Percentiles rank a stretch among this genome's conserved stretches.
These are phyloP conservation scores for Sesamia inferens DNA, from an alignment of 2,888 invertebrate genomes.

Conservation along the genomic window DNA sequence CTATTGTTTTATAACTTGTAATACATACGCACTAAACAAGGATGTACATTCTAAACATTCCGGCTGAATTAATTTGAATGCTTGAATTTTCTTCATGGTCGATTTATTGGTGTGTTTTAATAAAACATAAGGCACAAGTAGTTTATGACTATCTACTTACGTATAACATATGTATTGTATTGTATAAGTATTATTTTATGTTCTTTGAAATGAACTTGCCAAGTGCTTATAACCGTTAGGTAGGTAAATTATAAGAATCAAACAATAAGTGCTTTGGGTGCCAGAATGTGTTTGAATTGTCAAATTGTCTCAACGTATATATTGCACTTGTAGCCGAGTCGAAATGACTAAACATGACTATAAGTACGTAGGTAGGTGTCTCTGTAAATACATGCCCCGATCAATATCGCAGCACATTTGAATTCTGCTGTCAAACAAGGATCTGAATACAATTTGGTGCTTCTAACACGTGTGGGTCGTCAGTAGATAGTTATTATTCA, in stretches of 20 bases:
- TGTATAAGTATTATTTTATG: constrained; percentile 53
- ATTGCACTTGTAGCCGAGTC: constrained; percentile 13
- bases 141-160: constrained; percentile 49
- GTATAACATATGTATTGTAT: neutral
- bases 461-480: constrained; percentile 72
- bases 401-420: constrained; percentile 70
- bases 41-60: constrained; percentile 69
- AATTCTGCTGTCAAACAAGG: constrained; percentile 79
- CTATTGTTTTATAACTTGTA: constrained; percentile 70
- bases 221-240: constrained; percentile 43
- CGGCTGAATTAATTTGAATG: constrained; percentile 71
- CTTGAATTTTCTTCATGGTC: constrained; percentile 65
- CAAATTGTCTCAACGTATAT: constrained; percentile 10
- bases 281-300: too few relatives aligned
- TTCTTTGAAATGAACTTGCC: constrained; percentile 38
- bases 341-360: constrained; percentile 18
- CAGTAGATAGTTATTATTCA: constrained; percentile 84
- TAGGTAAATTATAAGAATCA: constrained; percentile 21
- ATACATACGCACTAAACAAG: constrained; percentile 65
- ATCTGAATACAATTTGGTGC: constrained; percentile 77
- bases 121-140: constrained; percentile 65
- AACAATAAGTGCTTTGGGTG: constrained; percentile 37
- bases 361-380: constrained; percentile 8
- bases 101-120: constrained; percentile 63
- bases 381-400: constrained; percentile 47